These are phyloP conservation scores for Haliaeetus leucogaster DNA, from an alignment of 2,113 vertebrate genomes.

Conservation along the genomic window DNA sequence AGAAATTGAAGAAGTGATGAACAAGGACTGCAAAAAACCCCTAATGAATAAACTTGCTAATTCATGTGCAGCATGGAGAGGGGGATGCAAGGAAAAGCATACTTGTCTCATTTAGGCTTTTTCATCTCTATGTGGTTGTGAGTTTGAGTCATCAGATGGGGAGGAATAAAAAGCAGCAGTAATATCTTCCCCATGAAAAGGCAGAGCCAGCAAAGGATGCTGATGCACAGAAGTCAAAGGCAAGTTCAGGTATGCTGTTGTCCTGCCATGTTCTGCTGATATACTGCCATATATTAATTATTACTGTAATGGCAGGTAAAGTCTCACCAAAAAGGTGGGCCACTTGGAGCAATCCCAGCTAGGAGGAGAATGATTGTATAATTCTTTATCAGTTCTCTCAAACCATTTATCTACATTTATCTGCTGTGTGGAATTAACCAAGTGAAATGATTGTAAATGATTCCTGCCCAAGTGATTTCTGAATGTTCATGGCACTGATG, in stretches of 20 bases:
- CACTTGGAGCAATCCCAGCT: neutral
- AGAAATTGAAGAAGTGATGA: slow-evolving; percentile 7
- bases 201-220: neutral
- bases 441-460: neutral
- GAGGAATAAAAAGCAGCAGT: slow-evolving; percentile 26
- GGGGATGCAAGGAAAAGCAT: slow-evolving; percentile 24
- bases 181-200: slow-evolving; percentile 13
- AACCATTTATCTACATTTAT: neutral
- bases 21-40: neutral
- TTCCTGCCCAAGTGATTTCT: neutral
- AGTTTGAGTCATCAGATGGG: slow-evolving; percentile 46
- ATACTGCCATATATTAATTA: neutral
- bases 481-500: neutral
- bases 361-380: neutral
- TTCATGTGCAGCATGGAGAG: slow-evolving; percentile 1
- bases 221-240: neutral
- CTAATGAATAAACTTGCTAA: slow-evolving; percentile 32
- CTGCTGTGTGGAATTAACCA: neutral
- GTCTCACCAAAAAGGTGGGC: neutral
- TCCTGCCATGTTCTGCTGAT: neutral
- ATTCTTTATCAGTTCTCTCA: neutral
- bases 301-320: neutral
- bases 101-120: slow-evolving; percentile 49
- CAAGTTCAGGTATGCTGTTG: neutral
- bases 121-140: slow-evolving; percentile 30